Conservation (phyloP, 2,888 invertebrate genomes). For the Acholoe squamosa region DNA sequence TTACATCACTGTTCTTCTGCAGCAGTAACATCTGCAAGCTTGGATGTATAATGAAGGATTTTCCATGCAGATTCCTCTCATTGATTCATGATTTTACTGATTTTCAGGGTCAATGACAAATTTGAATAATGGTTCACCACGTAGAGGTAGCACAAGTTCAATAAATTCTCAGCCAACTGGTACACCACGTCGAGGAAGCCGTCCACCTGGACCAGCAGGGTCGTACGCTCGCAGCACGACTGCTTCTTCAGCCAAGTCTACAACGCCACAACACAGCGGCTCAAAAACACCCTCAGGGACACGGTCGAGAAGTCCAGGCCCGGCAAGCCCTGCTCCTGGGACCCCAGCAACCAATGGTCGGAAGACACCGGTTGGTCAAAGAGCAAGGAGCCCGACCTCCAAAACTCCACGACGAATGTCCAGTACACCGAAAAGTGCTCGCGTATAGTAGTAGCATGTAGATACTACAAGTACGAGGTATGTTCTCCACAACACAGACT, state of each 20-base stretch:
- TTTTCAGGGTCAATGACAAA: constrained; percentile 46
- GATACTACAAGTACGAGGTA: background rate
- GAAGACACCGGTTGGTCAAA: constrained; percentile 26
- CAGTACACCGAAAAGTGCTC: constrained; percentile 53
- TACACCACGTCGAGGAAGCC: background rate
- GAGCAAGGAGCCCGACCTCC: constrained; percentile 39
- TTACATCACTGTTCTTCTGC: too few species aligned
- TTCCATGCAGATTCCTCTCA: too few species aligned
- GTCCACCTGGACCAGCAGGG: constrained; percentile 3
- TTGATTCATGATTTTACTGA: background rate
- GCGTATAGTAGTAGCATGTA: constrained; percentile 15
- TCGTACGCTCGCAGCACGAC: constrained; percentile 42
- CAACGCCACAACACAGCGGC: constrained; percentile 35
- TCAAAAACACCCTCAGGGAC: constrained; percentile 35
- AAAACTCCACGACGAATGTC: constrained; percentile 36
- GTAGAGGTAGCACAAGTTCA: constrained; percentile 47
- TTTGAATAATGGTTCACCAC: constrained; percentile 35
- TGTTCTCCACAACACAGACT: background rate
- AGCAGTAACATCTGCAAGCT: too few species aligned
- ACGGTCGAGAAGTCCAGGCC: constrained; percentile 55
- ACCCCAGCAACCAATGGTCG: constrained; percentile 26
- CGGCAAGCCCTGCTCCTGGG: constrained; percentile 46
- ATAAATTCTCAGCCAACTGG: background rate
- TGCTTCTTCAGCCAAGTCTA: constrained; percentile 20
- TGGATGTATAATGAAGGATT: too few species aligned